Conservation (phyloP, 2,888 invertebrate species). For the Mythimna impura region DNA sequence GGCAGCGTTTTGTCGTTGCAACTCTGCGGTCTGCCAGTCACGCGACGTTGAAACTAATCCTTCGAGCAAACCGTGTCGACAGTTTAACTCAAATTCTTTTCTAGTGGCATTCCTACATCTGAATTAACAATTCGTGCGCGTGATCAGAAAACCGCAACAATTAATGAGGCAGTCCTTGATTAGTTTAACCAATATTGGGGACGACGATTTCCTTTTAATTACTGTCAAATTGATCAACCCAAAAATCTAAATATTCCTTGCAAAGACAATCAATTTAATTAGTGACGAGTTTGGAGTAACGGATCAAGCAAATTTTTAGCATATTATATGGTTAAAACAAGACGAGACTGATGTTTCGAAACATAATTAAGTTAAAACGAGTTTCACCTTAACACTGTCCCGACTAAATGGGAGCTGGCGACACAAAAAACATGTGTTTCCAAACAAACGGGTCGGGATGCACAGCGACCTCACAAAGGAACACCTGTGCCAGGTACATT, state of each 20-base stretch:
- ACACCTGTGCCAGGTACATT: slow-evolving; percentile 77
- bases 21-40: slow-evolving; percentile 67
- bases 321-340: slow-evolving; percentile 4
- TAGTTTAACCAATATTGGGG: slow-evolving; percentile 26
- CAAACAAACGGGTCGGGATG: slow-evolving; percentile 64
- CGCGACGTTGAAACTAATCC: slow-evolving; percentile 60
- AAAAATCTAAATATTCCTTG: slow-evolving; percentile 31
- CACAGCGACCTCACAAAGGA: slow-evolving; percentile 67
- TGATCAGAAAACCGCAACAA: slow-evolving; percentile 28
- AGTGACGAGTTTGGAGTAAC: slow-evolving; percentile 33
- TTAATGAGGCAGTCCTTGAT: slow-evolving; percentile 42
- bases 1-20: slow-evolving; percentile 65
- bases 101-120: slow-evolving; percentile 45
- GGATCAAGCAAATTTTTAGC: slow-evolving; percentile 17
- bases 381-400: slow-evolving; percentile 29
- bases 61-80: slow-evolving; percentile 55
- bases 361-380: slow-evolving; percentile 26
- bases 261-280: slow-evolving; percentile 45
- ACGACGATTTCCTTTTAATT: slow-evolving; percentile 43
- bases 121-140: slow-evolving; percentile 36
- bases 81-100: slow-evolving; percentile 55
- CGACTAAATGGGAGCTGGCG: slow-evolving; percentile 33
- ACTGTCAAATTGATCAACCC: slow-evolving; percentile 38
- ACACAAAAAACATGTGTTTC: slow-evolving; percentile 58
- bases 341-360: slow-evolving; percentile 17